Evolutionary conservation across 2,113 vertebrate species (phyloP).

Genomic region (Scomber scombrus): DNA sequence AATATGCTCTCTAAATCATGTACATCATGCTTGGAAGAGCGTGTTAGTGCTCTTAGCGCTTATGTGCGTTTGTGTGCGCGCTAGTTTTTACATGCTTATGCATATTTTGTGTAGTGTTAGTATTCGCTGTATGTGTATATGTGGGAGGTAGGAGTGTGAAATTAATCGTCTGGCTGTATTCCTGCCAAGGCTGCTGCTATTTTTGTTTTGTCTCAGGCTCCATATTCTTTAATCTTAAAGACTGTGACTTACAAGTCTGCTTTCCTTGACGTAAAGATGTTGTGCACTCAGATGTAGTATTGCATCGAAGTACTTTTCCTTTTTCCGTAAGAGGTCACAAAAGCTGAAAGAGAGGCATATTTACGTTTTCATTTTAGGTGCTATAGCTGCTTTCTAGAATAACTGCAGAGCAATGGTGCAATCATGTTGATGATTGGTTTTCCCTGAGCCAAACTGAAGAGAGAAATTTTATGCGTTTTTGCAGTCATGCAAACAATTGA

Average conservation of each 20-base stretch:
- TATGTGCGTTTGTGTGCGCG: slow-evolving; percentile 33
- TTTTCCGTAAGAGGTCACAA: neutral
- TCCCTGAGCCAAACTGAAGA: neutral
- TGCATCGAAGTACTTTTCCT: neutral
- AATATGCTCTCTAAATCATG: slow-evolving; percentile 68
- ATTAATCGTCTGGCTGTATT: slow-evolving; percentile 37
- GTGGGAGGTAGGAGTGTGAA: slow-evolving; percentile 49
- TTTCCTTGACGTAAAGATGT: slow-evolving; percentile 2
- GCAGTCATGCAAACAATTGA: too few species aligned
- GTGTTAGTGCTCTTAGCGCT: slow-evolving; percentile 42
- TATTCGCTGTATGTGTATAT: slow-evolving; percentile 1
- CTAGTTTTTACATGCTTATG: slow-evolving; percentile 15
- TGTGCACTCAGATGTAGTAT: neutral
- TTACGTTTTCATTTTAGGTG: neutral
- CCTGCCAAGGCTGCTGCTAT: slow-evolving; percentile 42
- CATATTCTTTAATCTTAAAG: slow-evolving; percentile 22
- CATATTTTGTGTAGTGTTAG: slow-evolving; percentile 25
- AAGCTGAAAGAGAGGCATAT: neutral
- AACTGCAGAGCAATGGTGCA: neutral
- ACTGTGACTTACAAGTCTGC: neutral
- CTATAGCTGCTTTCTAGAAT: neutral
- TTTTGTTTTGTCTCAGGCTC: slow-evolving; percentile 7
- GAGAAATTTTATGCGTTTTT: neutral
- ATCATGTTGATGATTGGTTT: neutral
- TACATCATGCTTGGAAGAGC: slow-evolving; percentile 62